phyloP scores from a whole-genome alignment of 2,888 invertebrate species.

The Arctia plantaginis region DNA sequence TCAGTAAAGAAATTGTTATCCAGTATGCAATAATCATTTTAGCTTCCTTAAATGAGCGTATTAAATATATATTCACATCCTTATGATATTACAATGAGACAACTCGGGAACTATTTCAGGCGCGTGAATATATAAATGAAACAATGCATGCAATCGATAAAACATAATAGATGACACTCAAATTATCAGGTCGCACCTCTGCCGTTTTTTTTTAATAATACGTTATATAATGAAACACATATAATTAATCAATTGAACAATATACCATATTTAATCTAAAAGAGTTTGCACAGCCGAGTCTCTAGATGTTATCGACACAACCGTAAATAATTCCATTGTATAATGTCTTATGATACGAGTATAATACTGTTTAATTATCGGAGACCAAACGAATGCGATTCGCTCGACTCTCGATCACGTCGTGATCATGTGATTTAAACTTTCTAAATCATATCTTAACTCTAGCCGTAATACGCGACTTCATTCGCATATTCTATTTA shows the following conservation, averaged over 20 bases:
- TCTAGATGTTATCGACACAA: constrained; percentile 8
- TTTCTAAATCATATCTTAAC: constrained; percentile 49
- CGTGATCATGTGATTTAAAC: constrained; percentile 44
- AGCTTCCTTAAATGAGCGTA: too few species aligned
- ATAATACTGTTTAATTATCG: constrained; percentile 40
- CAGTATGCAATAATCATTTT: too few species aligned
- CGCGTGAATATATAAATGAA: not conserved
- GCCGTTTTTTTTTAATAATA: not conserved
- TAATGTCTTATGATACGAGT: constrained; percentile 40
- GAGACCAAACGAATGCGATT: constrained; percentile 25
- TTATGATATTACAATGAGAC: not conserved
- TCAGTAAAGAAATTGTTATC: not conserved
- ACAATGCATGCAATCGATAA: not conserved
- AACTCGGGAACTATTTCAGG: not conserved
- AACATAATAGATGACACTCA: not conserved
- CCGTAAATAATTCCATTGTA: constrained; percentile 20
- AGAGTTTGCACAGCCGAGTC: constrained; percentile 3
- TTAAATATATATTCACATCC: not conserved
- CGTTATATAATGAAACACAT: not conserved
- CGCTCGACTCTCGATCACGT: constrained; percentile 25
- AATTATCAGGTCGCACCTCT: not conserved
- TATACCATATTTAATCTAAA: not conserved
- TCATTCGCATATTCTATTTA: not conserved
- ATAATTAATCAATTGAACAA: not conserved
- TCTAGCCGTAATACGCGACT: not conserved